A percentile compares a stretch with the other conserved stretches of the same genome.
phyloP scores from a whole-genome alignment of 2,797 vertebrate genomes.

The Betta splendens region DNA sequence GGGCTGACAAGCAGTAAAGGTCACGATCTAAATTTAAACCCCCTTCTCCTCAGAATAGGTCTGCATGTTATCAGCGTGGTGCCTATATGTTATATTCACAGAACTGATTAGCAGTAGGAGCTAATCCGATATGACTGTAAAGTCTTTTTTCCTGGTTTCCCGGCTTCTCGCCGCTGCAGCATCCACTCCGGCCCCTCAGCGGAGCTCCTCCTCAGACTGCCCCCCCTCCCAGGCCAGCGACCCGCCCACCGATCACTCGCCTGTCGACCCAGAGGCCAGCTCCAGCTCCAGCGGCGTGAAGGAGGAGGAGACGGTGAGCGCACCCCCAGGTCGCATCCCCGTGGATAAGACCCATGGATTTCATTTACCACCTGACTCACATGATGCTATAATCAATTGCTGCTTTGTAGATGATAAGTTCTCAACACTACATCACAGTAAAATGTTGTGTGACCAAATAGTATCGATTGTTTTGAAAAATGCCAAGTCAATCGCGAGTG shows the following conservation, averaged over 20 bases:
- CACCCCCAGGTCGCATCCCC: constrained; percentile 13
- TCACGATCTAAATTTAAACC: constrained; percentile 35
- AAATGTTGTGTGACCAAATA: constrained; percentile 24
- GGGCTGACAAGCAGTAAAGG: constrained; percentile 30
- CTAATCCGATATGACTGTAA: too few species aligned
- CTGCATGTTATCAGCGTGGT: neutral
- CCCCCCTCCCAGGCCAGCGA: constrained; percentile 86
- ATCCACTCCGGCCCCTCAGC: constrained; percentile 90
- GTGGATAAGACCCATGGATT: constrained; percentile 39
- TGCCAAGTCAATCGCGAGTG: constrained; percentile 58
- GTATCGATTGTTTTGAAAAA: constrained; percentile 51
- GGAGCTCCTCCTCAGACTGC: constrained; percentile 89
- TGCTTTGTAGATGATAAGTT: constrained; percentile 40
- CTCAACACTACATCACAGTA: constrained; percentile 36
- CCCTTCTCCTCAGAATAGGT: neutral
- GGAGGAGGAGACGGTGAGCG: constrained; percentile 89
- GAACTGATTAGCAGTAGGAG: constrained; percentile 9
- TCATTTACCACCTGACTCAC: constrained; percentile 29
- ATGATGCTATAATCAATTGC: constrained; percentile 44
- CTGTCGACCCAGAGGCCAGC: constrained; percentile 85
- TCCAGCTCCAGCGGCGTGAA: constrained; percentile 82
- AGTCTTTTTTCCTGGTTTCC: neutral
- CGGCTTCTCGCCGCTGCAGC: constrained; percentile 71
- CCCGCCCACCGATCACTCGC: constrained; percentile 82
- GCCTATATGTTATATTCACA: constrained; percentile 8